Conservation (phyloP, 2,113 vertebrate genomes). For the Piprites chloris region DNA sequence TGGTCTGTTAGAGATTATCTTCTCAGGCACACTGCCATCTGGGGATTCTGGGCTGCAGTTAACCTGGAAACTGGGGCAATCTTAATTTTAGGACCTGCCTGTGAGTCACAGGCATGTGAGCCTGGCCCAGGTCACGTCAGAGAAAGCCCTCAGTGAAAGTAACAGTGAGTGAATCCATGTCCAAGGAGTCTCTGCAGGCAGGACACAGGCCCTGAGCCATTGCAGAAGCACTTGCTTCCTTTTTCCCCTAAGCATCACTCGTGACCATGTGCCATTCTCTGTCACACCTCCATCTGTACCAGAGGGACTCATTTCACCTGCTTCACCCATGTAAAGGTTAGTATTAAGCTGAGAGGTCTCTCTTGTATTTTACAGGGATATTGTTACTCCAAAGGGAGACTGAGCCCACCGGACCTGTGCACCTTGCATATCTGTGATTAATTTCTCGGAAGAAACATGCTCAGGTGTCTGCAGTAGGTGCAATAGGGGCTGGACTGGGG, state of each 20-base stretch:
- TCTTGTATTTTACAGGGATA: background rate
- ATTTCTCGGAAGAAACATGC: background rate
- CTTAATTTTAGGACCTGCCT: background rate
- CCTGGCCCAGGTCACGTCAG: background rate
- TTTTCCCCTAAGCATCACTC: background rate
- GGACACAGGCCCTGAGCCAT: background rate
- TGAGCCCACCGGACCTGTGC: background rate
- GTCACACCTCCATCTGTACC: background rate
- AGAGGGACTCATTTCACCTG: background rate
- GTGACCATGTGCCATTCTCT: accelerated
- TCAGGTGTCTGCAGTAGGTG: background rate
- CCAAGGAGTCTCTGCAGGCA: background rate
- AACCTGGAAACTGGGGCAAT: background rate
- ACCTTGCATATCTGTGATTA: background rate
- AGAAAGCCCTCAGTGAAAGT: background rate
- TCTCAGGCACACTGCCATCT: background rate
- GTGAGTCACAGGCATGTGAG: background rate
- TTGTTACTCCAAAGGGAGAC: background rate
- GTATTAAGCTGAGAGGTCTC: background rate
- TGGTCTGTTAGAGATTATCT: background rate
- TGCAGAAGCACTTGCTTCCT: background rate
- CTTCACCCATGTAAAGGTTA: background rate
- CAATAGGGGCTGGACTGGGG: background rate
- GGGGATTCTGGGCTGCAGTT: background rate
- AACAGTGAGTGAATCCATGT: background rate